Base-by-base conservation (phyloP, 2,797 vertebrate species). In the Kryptolebias ocellatus region DNA sequence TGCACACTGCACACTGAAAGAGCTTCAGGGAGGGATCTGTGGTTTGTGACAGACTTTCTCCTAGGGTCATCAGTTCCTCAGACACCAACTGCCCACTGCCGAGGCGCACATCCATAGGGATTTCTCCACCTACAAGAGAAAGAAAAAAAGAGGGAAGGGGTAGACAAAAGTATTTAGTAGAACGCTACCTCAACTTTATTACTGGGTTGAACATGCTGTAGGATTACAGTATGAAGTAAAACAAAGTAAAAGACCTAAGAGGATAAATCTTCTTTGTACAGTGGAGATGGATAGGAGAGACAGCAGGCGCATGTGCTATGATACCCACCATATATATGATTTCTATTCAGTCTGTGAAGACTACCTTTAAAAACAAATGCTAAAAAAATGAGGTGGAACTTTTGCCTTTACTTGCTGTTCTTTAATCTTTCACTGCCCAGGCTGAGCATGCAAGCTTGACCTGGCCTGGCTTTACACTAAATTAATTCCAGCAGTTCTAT, bases 1-100 rank as follows among this genome's bases (percentile, higher is more conserved):
- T 99, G 93, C 98, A 99, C 83, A 99, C 97, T 0, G 98, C 97
- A 0, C 98, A 99, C 90, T 99, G 98, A 92, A 99, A 99, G 55
- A 99, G 96, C 94, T 99, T 99, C 86, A 99, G 95, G 0, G 97
- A 98, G 0, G 98, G 97, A 90, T 99, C 98, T 0, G 95, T 99
- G 17, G 96, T 98, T 86, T 98, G 97, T 0, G 96, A 98, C 87
- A 99, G 96, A 86, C 96, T 98, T 90, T 99, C 98, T 42, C 97
- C 97, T 80, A 99, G 87, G 89, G 96, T 98, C 97, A 99, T 98
- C 87, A 99, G 94, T 92, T 99, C 98, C 92, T 99, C 98, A 0
- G 97, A 98, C 82, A 99, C 97, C 94, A 99, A 92, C 93, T 98
- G 98, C 65, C 97, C 97, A 10, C 96, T 92, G 24, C 96, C 96